phyloP scores from a whole-genome alignment of 2,888 invertebrate genomes.

The Sycophila texana region DNA sequence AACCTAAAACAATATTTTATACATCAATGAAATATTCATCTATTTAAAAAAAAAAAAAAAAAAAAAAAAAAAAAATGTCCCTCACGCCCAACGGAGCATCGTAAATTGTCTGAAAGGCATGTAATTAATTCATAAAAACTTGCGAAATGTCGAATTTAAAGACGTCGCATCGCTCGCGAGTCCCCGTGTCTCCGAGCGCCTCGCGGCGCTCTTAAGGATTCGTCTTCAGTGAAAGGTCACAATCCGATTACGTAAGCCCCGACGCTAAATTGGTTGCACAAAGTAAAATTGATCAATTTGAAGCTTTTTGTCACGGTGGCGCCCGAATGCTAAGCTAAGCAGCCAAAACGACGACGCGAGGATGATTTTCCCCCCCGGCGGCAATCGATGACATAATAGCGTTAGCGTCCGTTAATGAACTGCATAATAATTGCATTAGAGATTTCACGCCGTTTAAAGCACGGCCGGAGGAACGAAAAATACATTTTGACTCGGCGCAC shows the following conservation, averaged over 20 bases:
- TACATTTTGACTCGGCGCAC: not conserved
- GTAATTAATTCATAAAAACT: slow-evolving; percentile 49
- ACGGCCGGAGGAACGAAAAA: not conserved
- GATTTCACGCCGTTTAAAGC: slow-evolving; percentile 17
- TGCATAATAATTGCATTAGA: slow-evolving; percentile 30
- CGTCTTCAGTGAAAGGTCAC: slow-evolving; percentile 48
- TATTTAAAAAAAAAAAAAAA: not conserved
- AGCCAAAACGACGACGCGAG: not conserved
- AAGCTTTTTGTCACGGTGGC: slow-evolving; percentile 22
- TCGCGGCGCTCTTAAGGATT: slow-evolving; percentile 3
- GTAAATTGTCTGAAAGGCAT: slow-evolving; percentile 35
- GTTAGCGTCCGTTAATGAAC: slow-evolving; percentile 32
- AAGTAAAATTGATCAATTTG: slow-evolving; percentile 38
- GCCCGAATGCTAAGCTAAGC: not conserved
- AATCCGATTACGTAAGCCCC: slow-evolving; percentile 32
- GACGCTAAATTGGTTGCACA: slow-evolving; percentile 33
- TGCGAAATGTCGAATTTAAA: slow-evolving; percentile 42
- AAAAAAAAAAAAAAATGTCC: not conserved
- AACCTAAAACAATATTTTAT: slow-evolving; percentile 3
- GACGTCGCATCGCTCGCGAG: slow-evolving; percentile 16
- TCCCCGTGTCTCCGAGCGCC: slow-evolving; percentile 12
- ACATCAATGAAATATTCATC: not conserved
- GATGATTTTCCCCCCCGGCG: not conserved
- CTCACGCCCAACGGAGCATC: not conserved
- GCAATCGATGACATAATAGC: slow-evolving; percentile 30